A percentile compares a stretch with the other conserved stretches of the same genome.
Conservation (phyloP, 2,888 invertebrate genomes). For the Ichneumon xanthorius region DNA sequence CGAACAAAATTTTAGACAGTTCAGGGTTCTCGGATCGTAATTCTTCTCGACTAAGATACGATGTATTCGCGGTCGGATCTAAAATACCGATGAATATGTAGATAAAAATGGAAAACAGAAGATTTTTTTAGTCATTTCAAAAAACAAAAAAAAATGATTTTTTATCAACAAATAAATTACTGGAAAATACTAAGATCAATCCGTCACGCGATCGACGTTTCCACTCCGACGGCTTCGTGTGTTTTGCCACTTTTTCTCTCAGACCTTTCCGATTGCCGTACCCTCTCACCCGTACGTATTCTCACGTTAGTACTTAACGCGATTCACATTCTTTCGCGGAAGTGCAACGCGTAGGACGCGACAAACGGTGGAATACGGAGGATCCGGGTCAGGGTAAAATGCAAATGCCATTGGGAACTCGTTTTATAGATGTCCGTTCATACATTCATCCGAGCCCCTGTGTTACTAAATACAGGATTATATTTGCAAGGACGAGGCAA, state of each 20-base stretch:
- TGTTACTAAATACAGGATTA: not conserved
- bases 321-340: slow-evolving; percentile 48
- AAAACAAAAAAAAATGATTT: too few relatives aligned
- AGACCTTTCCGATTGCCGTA: slow-evolving; percentile 7
- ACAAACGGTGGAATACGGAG: slow-evolving; percentile 14
- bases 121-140: too few relatives aligned
- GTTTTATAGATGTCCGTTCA: slow-evolving; percentile 1
- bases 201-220: too few relatives aligned
- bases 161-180: too few relatives aligned
- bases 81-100: too few relatives aligned
- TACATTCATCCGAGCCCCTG: not conserved
- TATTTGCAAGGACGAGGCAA: slow-evolving; percentile 13
- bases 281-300: slow-evolving; percentile 11
- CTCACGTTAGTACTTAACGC: slow-evolving; percentile 35
- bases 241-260: not conserved
- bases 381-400: slow-evolving; percentile 60
- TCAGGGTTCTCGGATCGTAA: too few relatives aligned
- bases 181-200: too few relatives aligned
- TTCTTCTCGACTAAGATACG: too few relatives aligned
- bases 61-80: too few relatives aligned
- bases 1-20: too few relatives aligned
- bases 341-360: slow-evolving; percentile 46
- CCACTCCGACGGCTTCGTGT: not conserved
- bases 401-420: slow-evolving; percentile 42
- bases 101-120: not conserved